phyloP scores from a whole-genome alignment of 2,888 invertebrate species.

The Xestoiulus laeticollis region DNA sequence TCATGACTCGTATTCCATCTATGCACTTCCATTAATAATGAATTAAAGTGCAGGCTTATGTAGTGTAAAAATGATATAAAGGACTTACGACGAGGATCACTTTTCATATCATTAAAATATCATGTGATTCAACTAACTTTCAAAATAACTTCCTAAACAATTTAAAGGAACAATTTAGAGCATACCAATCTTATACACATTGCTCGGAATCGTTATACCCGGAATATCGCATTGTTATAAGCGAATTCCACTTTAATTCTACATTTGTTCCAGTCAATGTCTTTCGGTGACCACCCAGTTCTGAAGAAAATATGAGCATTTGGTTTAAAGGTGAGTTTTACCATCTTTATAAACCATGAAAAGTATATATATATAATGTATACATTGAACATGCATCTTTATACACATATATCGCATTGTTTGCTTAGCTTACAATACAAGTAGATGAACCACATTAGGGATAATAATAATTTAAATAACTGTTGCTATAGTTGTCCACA shows the following conservation, averaged over 20 bases:
- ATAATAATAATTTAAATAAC: not conserved
- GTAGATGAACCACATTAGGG: not conserved
- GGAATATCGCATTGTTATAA: too few species aligned
- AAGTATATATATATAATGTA: too few species aligned
- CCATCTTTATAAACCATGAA: too few species aligned
- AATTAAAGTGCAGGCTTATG: not conserved
- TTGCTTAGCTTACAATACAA: not conserved
- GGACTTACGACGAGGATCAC: not conserved
- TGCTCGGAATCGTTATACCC: too few species aligned
- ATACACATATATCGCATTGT: not conserved
- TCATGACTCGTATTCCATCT: not conserved
- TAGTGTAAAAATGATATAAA: not conserved
- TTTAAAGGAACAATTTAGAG: not conserved
- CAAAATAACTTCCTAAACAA: not conserved
- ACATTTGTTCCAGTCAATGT: too few species aligned
- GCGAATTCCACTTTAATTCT: too few species aligned
- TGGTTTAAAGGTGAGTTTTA: too few species aligned
- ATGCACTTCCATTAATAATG: not conserved
- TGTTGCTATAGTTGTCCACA: not conserved
- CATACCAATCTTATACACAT: too few species aligned
- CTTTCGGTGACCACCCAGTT: too few species aligned
- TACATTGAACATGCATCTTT: not conserved
- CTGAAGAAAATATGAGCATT: too few species aligned
- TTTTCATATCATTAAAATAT: not conserved
- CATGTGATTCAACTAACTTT: not conserved